Percentiles rank a stretch among this genome's conserved stretches.
Conservation (phyloP, 53 echinoderm and acorn worm species). For the Paracentrotus lividus region DNA sequence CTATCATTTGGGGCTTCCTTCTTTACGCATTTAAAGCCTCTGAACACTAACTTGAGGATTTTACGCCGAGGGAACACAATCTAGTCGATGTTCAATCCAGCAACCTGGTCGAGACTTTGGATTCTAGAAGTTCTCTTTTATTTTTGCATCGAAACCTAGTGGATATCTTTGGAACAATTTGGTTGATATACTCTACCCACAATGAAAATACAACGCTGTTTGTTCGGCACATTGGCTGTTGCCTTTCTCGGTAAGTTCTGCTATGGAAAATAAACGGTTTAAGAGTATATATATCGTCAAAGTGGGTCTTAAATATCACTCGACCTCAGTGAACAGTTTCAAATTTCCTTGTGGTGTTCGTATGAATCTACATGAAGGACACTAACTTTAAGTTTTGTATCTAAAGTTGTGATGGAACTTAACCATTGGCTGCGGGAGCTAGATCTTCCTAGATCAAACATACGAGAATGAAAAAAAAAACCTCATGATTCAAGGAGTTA, state of each 20-base stretch:
- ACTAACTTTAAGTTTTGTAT: neutral
- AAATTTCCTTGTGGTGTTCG: neutral
- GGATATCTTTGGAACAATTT: slow-evolving; percentile 53
- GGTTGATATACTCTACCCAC: neutral
- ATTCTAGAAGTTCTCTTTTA: neutral
- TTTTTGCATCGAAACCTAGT: neutral
- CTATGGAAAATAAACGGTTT: neutral
- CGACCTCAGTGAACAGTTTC: neutral
- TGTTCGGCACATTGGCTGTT: neutral
- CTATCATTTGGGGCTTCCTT: neutral
- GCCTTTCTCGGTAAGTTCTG: slow-evolving; percentile 44
- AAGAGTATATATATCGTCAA: neutral
- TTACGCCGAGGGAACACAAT: neutral
- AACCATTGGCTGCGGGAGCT: no score
- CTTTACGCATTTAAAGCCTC: neutral
- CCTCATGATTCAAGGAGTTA: neutral
- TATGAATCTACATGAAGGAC: neutral
- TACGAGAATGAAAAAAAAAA: no score
- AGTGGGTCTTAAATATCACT: neutral
- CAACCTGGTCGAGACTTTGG: neutral
- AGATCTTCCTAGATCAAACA: no score
- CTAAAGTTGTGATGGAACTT: neutral
- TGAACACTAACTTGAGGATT: neutral
- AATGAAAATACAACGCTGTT: neutral
- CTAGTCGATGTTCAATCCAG: neutral